Evolutionary conservation across 2,888 invertebrate species (phyloP).

Genomic region (Drosophila suboccidentalis): DNA sequence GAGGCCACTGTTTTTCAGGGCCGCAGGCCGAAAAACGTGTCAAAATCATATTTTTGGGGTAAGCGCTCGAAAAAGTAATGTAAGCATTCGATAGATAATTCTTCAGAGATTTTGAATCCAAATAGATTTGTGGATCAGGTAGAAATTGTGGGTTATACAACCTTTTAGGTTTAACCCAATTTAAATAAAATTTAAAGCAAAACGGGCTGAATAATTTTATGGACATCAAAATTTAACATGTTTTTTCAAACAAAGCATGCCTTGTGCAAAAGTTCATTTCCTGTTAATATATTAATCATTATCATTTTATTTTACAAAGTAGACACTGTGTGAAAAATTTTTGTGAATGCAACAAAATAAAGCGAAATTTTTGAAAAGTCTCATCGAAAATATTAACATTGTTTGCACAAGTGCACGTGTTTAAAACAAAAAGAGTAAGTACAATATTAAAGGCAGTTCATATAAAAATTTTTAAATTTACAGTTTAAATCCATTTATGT

Average conservation of each 20-base stretch:
- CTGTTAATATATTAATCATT: conserved; percentile 17
- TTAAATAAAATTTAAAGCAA: too few species aligned
- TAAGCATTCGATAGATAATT: too few species aligned
- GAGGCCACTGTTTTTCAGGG: too few species aligned
- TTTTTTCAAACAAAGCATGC: conserved; percentile 25
- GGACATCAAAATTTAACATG: too few species aligned
- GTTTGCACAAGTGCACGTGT: conserved; percentile 50
- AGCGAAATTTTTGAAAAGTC: conserved; percentile 28
- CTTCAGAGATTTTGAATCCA: too few species aligned
- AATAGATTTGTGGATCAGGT: too few species aligned
- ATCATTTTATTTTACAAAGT: conserved; percentile 25
- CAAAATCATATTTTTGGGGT: too few species aligned
- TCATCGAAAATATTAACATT: conserved; percentile 13
- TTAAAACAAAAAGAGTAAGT: conserved; percentile 40
- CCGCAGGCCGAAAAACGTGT: too few species aligned
- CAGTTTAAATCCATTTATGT: background rate
- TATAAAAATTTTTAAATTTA: conserved; percentile 3
- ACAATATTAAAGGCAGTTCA: background rate
- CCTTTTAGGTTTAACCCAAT: too few species aligned
- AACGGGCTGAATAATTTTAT: too few species aligned
- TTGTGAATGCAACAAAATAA: conserved; percentile 41
- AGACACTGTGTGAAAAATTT: conserved; percentile 51
- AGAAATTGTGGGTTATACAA: too few species aligned
- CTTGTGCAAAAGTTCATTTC: background rate
- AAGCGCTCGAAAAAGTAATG: too few species aligned